These are phyloP conservation scores for human (Homo sapiens) DNA, from an alignment of 2,113 vertebrate species.

Conservation along the genomic window DNA sequence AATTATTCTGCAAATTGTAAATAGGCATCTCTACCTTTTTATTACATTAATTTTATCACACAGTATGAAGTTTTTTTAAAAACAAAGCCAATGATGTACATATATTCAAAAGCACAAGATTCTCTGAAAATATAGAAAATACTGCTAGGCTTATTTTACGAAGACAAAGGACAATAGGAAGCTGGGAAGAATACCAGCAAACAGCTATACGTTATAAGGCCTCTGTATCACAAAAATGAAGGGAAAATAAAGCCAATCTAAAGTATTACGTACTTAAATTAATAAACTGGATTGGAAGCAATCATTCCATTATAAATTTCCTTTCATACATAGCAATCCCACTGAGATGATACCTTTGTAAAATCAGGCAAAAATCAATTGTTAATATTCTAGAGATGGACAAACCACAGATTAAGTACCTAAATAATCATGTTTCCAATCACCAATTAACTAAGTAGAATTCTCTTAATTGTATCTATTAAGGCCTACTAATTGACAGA, in stretches of 20 bases:
- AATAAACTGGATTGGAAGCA: neutral
- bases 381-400: conserved; percentile 55
- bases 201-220: neutral
- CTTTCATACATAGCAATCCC: neutral
- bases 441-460: conserved; percentile 50
- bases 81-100: conserved; percentile 1
- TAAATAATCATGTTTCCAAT: conserved; percentile 46
- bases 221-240: neutral
- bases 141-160: neutral
- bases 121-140: neutral
- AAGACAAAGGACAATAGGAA: conserved; percentile 30
- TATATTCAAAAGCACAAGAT: neutral
- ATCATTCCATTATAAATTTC: neutral
- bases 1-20: neutral
- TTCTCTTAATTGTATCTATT: conserved; percentile 32
- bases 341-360: neutral
- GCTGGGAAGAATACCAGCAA: neutral
- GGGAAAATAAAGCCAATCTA: neutral
- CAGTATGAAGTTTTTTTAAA: conserved; percentile 1
- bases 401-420: conserved; percentile 25
- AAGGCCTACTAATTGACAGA: conserved; percentile 31
- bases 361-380: conserved; percentile 23
- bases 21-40: conserved; percentile 11
- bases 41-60: neutral
- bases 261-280: conserved; percentile 15